Evolutionary conservation across 1,140 invertebrate species (phyloP).

Genomic region (Ceratosolen fusciceps): DNA sequence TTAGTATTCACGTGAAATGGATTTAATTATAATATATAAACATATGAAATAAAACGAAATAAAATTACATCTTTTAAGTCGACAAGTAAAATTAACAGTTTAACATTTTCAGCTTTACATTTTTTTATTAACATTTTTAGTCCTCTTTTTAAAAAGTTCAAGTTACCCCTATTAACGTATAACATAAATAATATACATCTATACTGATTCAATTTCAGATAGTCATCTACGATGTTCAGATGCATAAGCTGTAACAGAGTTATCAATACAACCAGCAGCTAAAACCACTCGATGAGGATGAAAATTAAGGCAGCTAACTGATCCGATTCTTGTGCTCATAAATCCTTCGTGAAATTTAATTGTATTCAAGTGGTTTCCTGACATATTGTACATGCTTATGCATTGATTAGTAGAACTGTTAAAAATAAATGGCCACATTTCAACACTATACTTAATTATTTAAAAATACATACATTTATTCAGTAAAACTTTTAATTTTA

Average conservation of each 20-base stretch:
- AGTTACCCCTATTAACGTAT: conserved; percentile 23
- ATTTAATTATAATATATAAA: conserved; percentile 7
- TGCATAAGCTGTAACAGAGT: conserved; percentile 83
- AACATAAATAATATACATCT: conserved; percentile 49
- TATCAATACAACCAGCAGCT: conserved; percentile 85
- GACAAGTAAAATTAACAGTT: conserved; percentile 45
- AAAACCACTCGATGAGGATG: conserved; percentile 85
- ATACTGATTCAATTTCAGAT: conserved; percentile 66
- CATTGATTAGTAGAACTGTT: conserved; percentile 88
- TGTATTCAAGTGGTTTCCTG: conserved; percentile 79
- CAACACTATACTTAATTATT: neutral
- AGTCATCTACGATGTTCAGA: conserved; percentile 79
- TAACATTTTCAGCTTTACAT: no score
- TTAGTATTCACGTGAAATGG: no score
- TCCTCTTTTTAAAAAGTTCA: neutral
- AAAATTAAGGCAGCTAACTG: conserved; percentile 88
- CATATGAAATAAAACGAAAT: conserved; percentile 30
- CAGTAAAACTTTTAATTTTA: neutral
- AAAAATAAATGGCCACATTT: conserved; percentile 57
- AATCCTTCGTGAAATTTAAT: conserved; percentile 93
- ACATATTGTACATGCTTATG: conserved; percentile 84
- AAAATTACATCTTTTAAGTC: conserved; percentile 30
- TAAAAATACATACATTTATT: neutral
- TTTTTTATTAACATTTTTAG: conserved; percentile 5
- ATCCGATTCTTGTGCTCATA: conserved; percentile 87